Evolutionary conservation across 2,797 vertebrate genomes (phyloP), one percentile per base, ranked within the genome.

Genomic region (Cygnus olor): DNA sequence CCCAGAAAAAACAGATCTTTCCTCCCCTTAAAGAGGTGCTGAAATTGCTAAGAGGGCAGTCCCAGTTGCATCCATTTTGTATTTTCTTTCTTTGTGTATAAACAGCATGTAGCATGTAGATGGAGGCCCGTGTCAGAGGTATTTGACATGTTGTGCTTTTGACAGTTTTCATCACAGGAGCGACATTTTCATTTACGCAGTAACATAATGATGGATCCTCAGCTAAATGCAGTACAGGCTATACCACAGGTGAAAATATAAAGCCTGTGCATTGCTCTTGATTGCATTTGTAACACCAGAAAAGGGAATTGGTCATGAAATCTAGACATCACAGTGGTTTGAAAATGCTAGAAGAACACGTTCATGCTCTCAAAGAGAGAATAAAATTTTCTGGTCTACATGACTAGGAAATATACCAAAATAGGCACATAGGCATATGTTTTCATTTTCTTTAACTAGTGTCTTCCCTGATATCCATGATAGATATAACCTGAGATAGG

Each of bases 111-210:
- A 18, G 24, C 19, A 11, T 12, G 4, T 42, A 54, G 36, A 15
- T 9, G 21, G 56, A 85, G n/a, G 28, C 25, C 1, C 0, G 3
- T 11, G 27, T 45, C 72, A 83, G 14, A 65, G 28, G 53, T 68
- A 17, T 10, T 42, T n/a, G 53, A 28, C 20, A 0, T 19, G 6
- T 61, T 18, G 6, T 54, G 49, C 66, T 93, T 93, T 64, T 82
- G 53, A 21, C 11, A 47, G 20, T 20, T 21, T 56, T 76, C 32
- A 21, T 51, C 57, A 61, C 22, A 44, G 63, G 22, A 81, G 19
- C 0, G 0, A 54, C 40, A 5, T 76, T 38, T 80, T 71, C 34
- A 25, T 45, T 22, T 12, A 30, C 1, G 2, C 15, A 0, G 0
- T 20, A 60, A 79, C 2, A 49, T 51, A 83, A 36, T 16, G 0